Base-by-base conservation (phyloP, 2,113 vertebrate genomes). In the Reinhardtius hippoglossoides region DNA sequence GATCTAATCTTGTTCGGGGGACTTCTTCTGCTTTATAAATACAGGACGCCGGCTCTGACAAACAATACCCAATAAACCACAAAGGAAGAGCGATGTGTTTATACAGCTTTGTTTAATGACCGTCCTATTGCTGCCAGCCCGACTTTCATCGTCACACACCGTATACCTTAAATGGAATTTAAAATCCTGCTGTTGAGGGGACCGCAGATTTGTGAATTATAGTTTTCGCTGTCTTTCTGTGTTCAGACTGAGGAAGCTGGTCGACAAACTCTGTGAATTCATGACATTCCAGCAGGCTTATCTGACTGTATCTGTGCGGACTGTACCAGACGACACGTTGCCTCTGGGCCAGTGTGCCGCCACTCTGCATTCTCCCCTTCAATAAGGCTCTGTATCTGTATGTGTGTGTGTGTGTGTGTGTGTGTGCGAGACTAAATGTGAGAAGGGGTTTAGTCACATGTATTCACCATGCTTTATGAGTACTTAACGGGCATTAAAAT, bases 41-140 rank as follows among this genome's bases (percentile, higher is more conserved):
- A 91, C 89, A 86, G 87, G 84, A 92, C 83, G 76, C 79, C 72
- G 44, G 88, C 87, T 83, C 84, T 83, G 78, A 87, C 88, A 91
- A 91, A 94, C 91, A 94, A 93, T 93, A 87, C 79, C 87, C 84
- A 90, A 87, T 91, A 94, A 93, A 93, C 88, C 91, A 89, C 80
- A 90, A 78, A 88, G 92, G 91, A 93, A 92, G 89, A 92, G 77
- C 59, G 13, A 69, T 24, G 84, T 91, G 91, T 92, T 87, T 89
- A 77, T 80, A 83, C 85, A 87, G 87, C 84, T 88, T 87, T 89
- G 80, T 81, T 89, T 86, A 92, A 89, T 92, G 87, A 88, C 83
- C 68, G 74, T 68, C 72, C 67, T 69, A 75, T 88, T 83, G 54
- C 77, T 70, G 76, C 82, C 74, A 85, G 66, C 66, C 71, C 50